phyloP scores from a whole-genome alignment of 2,797 vertebrate species.

The Oryzias dopingdopingensis region DNA sequence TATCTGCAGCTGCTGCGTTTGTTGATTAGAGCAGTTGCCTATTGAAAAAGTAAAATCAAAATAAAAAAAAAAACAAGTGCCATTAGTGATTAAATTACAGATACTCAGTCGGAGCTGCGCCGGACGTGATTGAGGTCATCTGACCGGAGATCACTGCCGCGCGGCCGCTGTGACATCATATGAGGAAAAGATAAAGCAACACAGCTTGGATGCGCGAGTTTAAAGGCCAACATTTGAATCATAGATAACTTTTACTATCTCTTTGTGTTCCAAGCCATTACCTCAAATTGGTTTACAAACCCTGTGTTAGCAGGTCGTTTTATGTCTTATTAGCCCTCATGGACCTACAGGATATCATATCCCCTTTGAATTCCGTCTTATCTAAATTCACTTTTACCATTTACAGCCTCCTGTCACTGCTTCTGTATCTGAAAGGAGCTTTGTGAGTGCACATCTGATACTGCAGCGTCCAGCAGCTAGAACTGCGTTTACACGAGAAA shows the following conservation, averaged over 20 bases:
- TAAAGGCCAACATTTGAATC: constrained; percentile 54
- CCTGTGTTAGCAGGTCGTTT: constrained; percentile 50
- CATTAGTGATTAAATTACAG: constrained; percentile 37
- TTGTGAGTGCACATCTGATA: constrained; percentile 22
- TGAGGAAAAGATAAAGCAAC: constrained; percentile 30
- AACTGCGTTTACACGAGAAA: no score
- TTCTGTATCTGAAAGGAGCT: constrained; percentile 18
- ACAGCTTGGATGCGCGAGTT: constrained; percentile 37
- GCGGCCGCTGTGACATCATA: constrained; percentile 56
- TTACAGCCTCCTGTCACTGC: constrained; percentile 34
- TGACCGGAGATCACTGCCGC: constrained; percentile 40
- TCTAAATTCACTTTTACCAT: constrained; percentile 32
- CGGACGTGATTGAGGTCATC: constrained; percentile 61
- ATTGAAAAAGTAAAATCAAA: constrained; percentile 3
- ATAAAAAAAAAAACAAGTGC: constrained; percentile 25
- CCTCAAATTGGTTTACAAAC: constrained; percentile 61
- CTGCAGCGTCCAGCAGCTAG: neutral
- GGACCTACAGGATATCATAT: constrained; percentile 42
- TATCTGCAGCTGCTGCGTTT: constrained; percentile 6
- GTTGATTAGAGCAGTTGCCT: constrained; percentile 37
- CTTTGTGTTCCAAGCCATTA: constrained; percentile 47
- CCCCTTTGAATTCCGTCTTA: constrained; percentile 30
- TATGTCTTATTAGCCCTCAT: constrained; percentile 57
- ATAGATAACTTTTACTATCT: constrained; percentile 58
- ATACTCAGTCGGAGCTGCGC: constrained; percentile 18